phyloP scores from a whole-genome alignment of 2,888 invertebrate species.

The Strigamia transsilvanica region DNA sequence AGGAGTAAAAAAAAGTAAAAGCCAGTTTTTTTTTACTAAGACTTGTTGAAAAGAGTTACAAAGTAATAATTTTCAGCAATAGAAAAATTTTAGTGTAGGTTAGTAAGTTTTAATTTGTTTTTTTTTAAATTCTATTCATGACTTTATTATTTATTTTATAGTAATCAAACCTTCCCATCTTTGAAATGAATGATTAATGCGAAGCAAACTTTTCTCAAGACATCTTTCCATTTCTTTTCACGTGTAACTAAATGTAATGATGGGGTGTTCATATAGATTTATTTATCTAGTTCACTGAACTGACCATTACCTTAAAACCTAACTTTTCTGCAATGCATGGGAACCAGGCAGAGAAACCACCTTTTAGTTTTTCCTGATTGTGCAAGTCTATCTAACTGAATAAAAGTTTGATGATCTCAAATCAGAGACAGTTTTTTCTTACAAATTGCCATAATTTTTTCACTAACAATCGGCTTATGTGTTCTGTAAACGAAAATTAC shows the following conservation, averaged over 20 bases:
- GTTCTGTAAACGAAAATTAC: not conserved
- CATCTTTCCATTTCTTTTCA: not conserved
- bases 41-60: no score
- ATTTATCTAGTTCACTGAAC: slow-evolving; percentile 14
- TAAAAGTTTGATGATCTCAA: slow-evolving; percentile 29
- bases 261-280: not conserved
- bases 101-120: no score
- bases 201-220: no score
- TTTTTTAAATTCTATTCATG: no score
- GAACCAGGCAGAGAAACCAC: not conserved
- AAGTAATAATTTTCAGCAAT: no score
- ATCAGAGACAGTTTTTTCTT: not conserved
- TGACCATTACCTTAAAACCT: not conserved
- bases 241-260: not conserved
- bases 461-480: not conserved
- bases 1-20: no score
- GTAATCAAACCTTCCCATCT: no score
- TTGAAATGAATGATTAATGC: not conserved
- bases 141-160: not conserved
- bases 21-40: no score
- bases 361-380: slow-evolving; percentile 15
- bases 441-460: not conserved
- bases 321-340: not conserved
- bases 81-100: no score
- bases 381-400: not conserved